These are phyloP conservation scores for Tetraneura akinire DNA, from an alignment of 1,140 invertebrate species.

Conservation along the genomic window DNA sequence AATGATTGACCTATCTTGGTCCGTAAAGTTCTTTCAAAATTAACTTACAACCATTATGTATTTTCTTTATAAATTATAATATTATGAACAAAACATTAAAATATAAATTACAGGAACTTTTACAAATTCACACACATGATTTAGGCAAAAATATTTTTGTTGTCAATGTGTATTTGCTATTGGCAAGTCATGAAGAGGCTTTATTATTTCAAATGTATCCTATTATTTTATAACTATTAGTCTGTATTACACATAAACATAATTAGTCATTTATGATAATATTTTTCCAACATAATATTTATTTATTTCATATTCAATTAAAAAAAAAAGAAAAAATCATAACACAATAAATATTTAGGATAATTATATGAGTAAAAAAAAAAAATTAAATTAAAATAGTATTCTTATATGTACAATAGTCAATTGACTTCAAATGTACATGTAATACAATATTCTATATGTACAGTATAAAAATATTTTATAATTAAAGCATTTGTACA, in stretches of 20 bases:
- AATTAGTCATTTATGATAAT: neutral
- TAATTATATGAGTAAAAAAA: no score
- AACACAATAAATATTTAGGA: no score
- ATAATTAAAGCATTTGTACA: neutral
- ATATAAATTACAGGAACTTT: slow-evolving; percentile 49
- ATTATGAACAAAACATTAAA: slow-evolving; percentile 20
- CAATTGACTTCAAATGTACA: neutral
- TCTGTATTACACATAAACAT: neutral
- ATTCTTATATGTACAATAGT: neutral
- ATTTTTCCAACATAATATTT: neutral
- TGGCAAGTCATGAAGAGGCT: slow-evolving; percentile 18
- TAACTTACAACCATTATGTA: neutral
- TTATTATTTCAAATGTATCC: neutral
- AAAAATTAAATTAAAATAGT: neutral
- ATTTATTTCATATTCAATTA: neutral
- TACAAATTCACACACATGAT: slow-evolving; percentile 32
- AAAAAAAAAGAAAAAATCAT: neutral
- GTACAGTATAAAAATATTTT: neutral
- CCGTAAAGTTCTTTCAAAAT: neutral
- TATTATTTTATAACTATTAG: neutral
- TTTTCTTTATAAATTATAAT: neutral
- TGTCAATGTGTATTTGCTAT: slow-evolving; percentile 20
- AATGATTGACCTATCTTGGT: neutral
- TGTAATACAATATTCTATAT: neutral
- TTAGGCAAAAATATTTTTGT: neutral